Evolutionary conservation across 1,140 invertebrate genomes (phyloP), one percentile per base, ranked within the genome.

Genomic region (Drosophila kohkoa): DNA sequence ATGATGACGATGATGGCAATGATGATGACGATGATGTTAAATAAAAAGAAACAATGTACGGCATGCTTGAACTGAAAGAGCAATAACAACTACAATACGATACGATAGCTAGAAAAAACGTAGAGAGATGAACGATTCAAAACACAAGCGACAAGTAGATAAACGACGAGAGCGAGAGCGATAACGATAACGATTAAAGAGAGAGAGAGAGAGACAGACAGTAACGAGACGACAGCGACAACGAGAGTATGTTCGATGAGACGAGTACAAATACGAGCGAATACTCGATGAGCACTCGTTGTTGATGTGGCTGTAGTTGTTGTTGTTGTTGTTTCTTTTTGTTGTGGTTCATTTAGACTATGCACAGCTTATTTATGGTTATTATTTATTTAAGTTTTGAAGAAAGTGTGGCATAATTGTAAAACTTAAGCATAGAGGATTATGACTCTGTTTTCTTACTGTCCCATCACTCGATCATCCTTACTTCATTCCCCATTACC

Each of bases 311-410:
- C 46, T 78, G 64, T 54, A 49, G 15, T 57, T 64, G 30, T 63
- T 69, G 57, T 43, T 43, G 35, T 55, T 51, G 28, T 8, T 28
- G 6, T 32, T 32, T 32, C 4, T 43, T 57, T 30, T 28, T 35
- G 35, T 54, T 51, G n/a, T 62, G 43, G 30, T 60, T 74, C n/a
- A 43, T 81, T 75, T 76, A 46, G 43, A 79, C 54, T 67, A 79
- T 67, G 78, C 77, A 76, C 51, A 54, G 78, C 49, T 49, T 66
- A 81, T 83, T 83, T 82, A 38, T 64, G 77, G 80, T 88, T 82
- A 83, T 25, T 64, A 77, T 87, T 83, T 80, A 87, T 87, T 71
- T 65, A 48, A 71, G 25, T 75, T 75, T 75, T 35, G 58, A 70
- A 38, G n/a, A 64, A 73, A 82, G 67, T 77, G 46, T 88, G 62